A percentile compares a stretch with the other conserved stretches of the same genome.
These are phyloP conservation scores for Temnothorax ravouxi DNA, from an alignment of 2,888 invertebrate species.

Conservation along the genomic window DNA sequence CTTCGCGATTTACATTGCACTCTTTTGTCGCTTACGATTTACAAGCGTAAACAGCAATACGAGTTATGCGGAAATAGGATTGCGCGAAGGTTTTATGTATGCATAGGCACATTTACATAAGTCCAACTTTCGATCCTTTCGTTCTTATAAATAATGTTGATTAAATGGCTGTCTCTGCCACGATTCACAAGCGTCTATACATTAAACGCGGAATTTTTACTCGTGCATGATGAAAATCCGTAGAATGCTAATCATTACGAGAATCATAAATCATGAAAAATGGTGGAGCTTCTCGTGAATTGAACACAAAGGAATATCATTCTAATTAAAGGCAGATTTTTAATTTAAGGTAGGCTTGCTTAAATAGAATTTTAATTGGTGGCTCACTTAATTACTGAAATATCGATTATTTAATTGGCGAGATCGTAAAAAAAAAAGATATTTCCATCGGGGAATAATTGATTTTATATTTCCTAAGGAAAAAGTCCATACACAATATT, in stretches of 20 bases:
- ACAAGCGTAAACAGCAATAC: neutral
- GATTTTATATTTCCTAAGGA: constrained; percentile 8
- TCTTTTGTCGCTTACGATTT: neutral
- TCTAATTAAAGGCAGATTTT: neutral
- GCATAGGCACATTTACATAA: constrained; percentile 26
- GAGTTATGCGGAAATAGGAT: neutral
- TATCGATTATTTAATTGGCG: neutral
- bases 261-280: neutral
- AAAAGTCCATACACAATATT: neutral
- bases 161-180: constrained; percentile 1
- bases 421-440: neutral
- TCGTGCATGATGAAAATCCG: neutral
- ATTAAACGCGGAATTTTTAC: neutral
- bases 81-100: neutral
- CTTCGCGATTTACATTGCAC: neutral
- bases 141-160: constrained; percentile 21
- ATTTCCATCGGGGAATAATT: neutral
- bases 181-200: neutral
- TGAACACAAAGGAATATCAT: neutral
- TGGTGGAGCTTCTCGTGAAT: neutral
- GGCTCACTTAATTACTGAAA: constrained; percentile 7
- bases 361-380: constrained; percentile 13
- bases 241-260: neutral
- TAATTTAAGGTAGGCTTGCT: neutral
- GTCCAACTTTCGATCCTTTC: neutral